phyloP scores from a whole-genome alignment of 2,113 vertebrate species.

The Rallus limicola region DNA sequence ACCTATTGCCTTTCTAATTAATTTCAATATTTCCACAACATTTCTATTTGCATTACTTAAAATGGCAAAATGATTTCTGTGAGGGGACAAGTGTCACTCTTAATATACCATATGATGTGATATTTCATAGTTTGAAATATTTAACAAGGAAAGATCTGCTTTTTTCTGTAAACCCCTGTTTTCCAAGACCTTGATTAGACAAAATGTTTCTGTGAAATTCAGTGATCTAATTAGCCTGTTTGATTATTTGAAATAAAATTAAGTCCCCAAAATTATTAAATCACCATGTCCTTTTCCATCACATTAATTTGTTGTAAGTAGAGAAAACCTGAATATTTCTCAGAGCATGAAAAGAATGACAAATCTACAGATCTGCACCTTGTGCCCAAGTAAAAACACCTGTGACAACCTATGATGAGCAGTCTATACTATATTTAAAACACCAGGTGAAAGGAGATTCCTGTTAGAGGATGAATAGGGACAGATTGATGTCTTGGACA shows the following conservation, averaged over 20 bases:
- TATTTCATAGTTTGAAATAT: not conserved
- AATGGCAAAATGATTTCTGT: not conserved
- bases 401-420: rapidly evolving
- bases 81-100: not conserved
- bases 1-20: slow-evolving; percentile 12
- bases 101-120: not conserved
- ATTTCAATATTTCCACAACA: not conserved
- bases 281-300: not conserved
- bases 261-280: not conserved
- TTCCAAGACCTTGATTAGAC: not conserved
- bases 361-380: not conserved
- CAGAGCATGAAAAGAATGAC: not conserved
- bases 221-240: not conserved
- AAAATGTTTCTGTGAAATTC: not conserved
- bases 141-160: not conserved
- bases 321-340: not conserved
- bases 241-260: slow-evolving; percentile 15
- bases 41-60: not conserved
- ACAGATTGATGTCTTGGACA: not conserved
- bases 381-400: not conserved
- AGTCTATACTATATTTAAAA: not conserved
- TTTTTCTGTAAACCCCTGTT: not conserved
- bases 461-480: not conserved
- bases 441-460: not conserved
- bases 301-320: not conserved